Percentiles rank a stretch among this genome's conserved stretches.
Conservation (phyloP, 2,797 vertebrate genomes). For the Semotilus atromaculatus region DNA sequence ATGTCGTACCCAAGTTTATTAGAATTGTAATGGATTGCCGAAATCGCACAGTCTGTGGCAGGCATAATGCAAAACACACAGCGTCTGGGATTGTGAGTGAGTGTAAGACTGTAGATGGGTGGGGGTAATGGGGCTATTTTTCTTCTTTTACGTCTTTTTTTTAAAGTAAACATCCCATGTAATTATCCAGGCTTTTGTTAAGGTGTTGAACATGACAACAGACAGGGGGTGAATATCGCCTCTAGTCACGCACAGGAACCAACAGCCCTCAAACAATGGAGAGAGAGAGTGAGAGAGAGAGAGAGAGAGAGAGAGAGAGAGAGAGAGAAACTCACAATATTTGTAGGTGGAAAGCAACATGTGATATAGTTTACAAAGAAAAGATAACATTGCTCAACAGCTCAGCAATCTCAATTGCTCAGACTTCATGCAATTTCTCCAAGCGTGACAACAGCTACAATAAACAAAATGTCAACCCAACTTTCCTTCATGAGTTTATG, state of each 20-base stretch:
- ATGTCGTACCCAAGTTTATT: too few species aligned
- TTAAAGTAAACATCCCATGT: conserved; percentile 59
- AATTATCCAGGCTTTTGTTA: conserved; percentile 64
- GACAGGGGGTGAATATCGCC: conserved; percentile 50
- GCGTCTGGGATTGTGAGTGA: conserved; percentile 3
- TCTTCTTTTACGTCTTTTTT: conserved; percentile 34
- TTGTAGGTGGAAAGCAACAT: conserved; percentile 23
- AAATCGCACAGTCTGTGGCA: too few species aligned
- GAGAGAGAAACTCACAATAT: conserved; percentile 31
- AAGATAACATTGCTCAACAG: conserved; percentile 48
- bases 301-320: conserved; percentile 30
- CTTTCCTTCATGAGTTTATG: neutral
- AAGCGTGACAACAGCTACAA: conserved; percentile 29
- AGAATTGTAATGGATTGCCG: too few species aligned
- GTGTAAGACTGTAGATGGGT: conserved; percentile 4
- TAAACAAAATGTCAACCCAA: conserved; percentile 24
- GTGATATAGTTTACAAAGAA: conserved; percentile 37
- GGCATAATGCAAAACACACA: neutral
- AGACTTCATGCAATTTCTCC: conserved; percentile 35
- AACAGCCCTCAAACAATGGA: conserved; percentile 56
- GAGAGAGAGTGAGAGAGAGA: conserved; percentile 11
- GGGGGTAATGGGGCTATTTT: conserved; percentile 12
- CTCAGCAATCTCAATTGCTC: conserved; percentile 15
- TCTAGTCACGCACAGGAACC: conserved; percentile 63
- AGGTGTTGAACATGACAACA: conserved; percentile 64